phyloP scores from a whole-genome alignment of 1,140 invertebrate genomes.

The Papilio glaucus region DNA sequence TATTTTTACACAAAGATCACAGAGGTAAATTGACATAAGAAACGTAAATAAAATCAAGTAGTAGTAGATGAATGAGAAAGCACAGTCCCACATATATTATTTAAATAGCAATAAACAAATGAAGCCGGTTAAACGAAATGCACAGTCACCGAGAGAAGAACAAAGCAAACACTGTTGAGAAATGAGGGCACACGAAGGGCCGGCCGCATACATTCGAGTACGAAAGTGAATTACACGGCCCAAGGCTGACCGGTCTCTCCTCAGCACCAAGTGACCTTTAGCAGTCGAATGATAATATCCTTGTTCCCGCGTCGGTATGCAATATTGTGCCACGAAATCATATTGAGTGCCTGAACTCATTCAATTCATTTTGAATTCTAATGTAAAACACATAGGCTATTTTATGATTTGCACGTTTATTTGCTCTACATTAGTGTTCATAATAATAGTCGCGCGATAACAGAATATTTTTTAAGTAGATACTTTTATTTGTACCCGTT shows the following conservation, averaged over 20 bases:
- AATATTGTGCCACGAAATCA: constrained; percentile 65
- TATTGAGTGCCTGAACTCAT: constrained; percentile 38
- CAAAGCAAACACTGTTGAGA: constrained; percentile 71
- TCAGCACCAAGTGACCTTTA: constrained; percentile 79
- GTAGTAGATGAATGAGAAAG: background rate
- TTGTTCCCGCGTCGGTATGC: constrained; percentile 70
- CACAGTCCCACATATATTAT: background rate
- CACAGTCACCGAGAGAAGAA: constrained; percentile 46
- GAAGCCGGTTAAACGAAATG: constrained; percentile 21
- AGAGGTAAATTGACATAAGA: background rate
- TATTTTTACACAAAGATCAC: background rate
- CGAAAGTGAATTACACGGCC: constrained; percentile 77
- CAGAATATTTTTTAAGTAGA: constrained; percentile 20
- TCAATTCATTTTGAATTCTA: constrained; percentile 45
- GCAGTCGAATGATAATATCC: constrained; percentile 76
- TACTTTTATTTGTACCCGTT: constrained; percentile 12
- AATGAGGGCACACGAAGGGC: constrained; percentile 79
- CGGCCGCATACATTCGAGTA: constrained; percentile 69
- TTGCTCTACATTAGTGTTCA: constrained; percentile 27
- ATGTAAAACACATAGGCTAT: background rate
- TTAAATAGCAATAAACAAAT: constrained; percentile 22
- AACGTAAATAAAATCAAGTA: background rate
- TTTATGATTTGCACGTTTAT: background rate
- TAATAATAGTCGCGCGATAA: constrained; percentile 23
- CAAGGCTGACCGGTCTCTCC: constrained; percentile 80